Percentiles rank a stretch among this genome's conserved stretches.
Evolutionary conservation across 1,140 invertebrate genomes (phyloP).

Genomic region (Pachypsylla venusta): DNA sequence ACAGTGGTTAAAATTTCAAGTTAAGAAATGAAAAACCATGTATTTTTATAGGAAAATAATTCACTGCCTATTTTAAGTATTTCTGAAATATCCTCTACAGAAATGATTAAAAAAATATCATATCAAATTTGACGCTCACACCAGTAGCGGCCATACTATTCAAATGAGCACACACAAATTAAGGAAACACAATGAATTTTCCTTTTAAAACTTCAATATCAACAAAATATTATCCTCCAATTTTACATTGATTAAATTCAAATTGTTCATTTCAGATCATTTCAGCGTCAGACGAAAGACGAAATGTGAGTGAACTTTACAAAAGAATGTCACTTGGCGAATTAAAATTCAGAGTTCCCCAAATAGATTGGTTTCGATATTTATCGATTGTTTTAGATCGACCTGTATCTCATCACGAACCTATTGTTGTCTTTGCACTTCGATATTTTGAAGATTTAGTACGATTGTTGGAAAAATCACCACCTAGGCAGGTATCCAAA

Average conservation of each 20-base stretch:
- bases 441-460: constrained; percentile 40
- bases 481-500: constrained; percentile 21
- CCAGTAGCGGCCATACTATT: too few relatives aligned
- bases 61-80: too few relatives aligned
- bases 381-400: constrained; percentile 49
- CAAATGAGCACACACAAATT: too few relatives aligned
- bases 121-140: too few relatives aligned
- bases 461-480: constrained; percentile 19
- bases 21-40: too few relatives aligned
- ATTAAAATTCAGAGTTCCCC: constrained; percentile 47
- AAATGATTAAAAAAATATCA: too few relatives aligned
- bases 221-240: background rate
- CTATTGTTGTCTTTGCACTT: constrained; percentile 55
- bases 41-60: too few relatives aligned
- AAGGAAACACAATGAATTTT: too few relatives aligned
- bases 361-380: constrained; percentile 63
- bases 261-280: constrained; percentile 43
- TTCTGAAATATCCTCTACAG: too few relatives aligned
- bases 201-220: background rate
- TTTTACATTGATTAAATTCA: background rate
- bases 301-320: constrained; percentile 66
- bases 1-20: too few relatives aligned
- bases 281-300: constrained; percentile 59
- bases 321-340: constrained; percentile 56
- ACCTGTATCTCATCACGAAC: constrained; percentile 40